Percentiles rank a stretch among this genome's conserved stretches.
Conservation (phyloP, 2,888 invertebrate genomes). For the Tortricodes alternella region DNA sequence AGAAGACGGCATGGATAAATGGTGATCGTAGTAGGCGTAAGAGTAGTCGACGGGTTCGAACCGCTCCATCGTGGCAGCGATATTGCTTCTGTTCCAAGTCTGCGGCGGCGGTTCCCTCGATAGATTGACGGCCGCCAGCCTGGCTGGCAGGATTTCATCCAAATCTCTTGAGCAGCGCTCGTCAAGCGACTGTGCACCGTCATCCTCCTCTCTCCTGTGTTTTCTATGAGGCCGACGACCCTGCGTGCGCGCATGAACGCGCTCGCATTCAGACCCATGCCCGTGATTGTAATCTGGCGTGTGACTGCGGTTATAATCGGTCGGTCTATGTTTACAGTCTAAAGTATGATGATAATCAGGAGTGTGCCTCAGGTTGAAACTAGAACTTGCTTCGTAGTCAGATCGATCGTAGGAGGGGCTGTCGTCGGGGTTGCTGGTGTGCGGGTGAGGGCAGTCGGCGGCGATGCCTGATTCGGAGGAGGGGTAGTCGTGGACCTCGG, state of each 20-base stretch:
- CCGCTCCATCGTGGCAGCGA: conserved; percentile 85
- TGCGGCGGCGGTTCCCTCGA: conserved; percentile 73
- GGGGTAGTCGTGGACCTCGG: conserved; percentile 79
- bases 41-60: conserved; percentile 89
- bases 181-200: conserved; percentile 74
- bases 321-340: conserved; percentile 69
- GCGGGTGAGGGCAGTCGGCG: conserved; percentile 76
- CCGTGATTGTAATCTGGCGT: conserved; percentile 74
- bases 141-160: conserved; percentile 77
- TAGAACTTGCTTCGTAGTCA: conserved; percentile 73
- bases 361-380: conserved; percentile 68
- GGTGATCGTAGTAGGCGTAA: conserved; percentile 91
- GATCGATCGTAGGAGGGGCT: conserved; percentile 76
- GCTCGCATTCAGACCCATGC: conserved; percentile 68
- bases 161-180: conserved; percentile 76
- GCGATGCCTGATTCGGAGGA: conserved; percentile 81
- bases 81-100: conserved; percentile 85
- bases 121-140: conserved; percentile 75
- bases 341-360: conserved; percentile 69
- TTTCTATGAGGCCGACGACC: conserved; percentile 66
- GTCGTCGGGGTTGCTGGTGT: conserved; percentile 73
- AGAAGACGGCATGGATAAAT: conserved; percentile 85
- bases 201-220: conserved; percentile 70
- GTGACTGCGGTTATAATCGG: conserved; percentile 70
- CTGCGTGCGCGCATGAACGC: conserved; percentile 63